Base-by-base conservation (phyloP, 2,113 vertebrate genomes). In the Sylvietta virens region DNA sequence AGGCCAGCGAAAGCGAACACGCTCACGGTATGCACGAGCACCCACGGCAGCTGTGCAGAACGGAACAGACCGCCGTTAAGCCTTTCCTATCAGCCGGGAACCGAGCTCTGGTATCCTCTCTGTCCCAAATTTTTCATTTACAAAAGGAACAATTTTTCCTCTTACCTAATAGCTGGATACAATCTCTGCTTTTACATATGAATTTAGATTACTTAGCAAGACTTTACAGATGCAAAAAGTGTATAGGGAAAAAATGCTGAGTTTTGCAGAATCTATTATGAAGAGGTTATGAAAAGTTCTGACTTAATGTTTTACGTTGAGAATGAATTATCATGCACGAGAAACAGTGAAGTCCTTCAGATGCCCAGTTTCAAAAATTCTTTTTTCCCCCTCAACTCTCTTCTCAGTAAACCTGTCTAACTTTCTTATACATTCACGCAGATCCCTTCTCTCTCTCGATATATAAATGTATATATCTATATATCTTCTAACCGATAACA, bases 11-110 rank as follows among this genome's bases (percentile, higher is more conserved):
- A 62, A 70, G 45, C 21, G 50, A 89, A 50, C n/a, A 3, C 58
- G 18, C 35, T 53, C 27, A 14, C 0, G 2, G 22, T 4, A 48
- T 5, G 37, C 53, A n/a, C 8, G 33, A 16, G 62, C 57, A 61
- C 7, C 31, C 44, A 24, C 7, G 10, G 28, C 51, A 42, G 47
- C 67, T 35, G 42, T 3, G 30, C 28, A 39, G 64, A 66, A 44
- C 2, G 0, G 28, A 45, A 27, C 24, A 67, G 23, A 27, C 0
- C 6, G 7, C 11, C 17, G 4, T 5, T 13, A 39, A 62, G 31
- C 44, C 31, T 16, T 20, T 44, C 14, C 1, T 9, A 28, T 6
- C 30, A 42, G 54, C 37, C 24, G 6, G 11, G 3, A 67, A 72
- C 26, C 11, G 8, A 92, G 13, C 15, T n/a, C 48, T 1, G 0